These are phyloP conservation scores for Heterodera schachtii DNA, from an alignment of 1,140 invertebrate genomes.

Conservation along the genomic window DNA sequence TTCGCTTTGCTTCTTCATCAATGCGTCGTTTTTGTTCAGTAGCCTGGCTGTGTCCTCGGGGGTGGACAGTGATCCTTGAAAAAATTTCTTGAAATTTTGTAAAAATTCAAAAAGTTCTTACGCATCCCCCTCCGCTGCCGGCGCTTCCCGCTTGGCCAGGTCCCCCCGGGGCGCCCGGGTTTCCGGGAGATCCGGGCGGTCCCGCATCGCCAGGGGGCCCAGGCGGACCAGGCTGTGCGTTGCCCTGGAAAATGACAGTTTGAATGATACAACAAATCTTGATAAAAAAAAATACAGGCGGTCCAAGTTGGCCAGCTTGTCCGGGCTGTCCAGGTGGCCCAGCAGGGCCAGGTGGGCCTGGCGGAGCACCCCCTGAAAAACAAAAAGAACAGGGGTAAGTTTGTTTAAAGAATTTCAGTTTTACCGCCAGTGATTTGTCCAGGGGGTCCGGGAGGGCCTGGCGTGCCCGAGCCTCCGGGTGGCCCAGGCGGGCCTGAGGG, in stretches of 20 bases:
- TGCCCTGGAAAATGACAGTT: background rate
- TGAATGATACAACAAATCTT: background rate
- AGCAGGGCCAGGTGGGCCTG: too few relatives aligned
- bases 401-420: background rate
- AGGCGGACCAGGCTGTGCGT: conserved; percentile 26
- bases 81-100: background rate
- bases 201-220: conserved; percentile 25
- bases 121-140: conserved; percentile 14
- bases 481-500: conserved; percentile 17
- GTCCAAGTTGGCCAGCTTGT: conserved; percentile 41
- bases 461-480: conserved; percentile 35
- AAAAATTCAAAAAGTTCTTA: conserved; percentile 1
- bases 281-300: background rate
- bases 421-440: conserved; percentile 21
- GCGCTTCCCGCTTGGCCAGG: background rate
- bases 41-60: conserved; percentile 26
- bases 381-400: too few relatives aligned
- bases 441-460: conserved; percentile 5
- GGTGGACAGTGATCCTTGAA: conserved; percentile 20
- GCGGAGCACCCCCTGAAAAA: background rate
- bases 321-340: conserved; percentile 40
- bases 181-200: conserved; percentile 26
- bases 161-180: conserved; percentile 17
- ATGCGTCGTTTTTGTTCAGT: background rate
- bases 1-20: too few relatives aligned